These are phyloP conservation scores for Nomada fucata DNA, from an alignment of 2,888 invertebrate genomes.

Conservation along the genomic window DNA sequence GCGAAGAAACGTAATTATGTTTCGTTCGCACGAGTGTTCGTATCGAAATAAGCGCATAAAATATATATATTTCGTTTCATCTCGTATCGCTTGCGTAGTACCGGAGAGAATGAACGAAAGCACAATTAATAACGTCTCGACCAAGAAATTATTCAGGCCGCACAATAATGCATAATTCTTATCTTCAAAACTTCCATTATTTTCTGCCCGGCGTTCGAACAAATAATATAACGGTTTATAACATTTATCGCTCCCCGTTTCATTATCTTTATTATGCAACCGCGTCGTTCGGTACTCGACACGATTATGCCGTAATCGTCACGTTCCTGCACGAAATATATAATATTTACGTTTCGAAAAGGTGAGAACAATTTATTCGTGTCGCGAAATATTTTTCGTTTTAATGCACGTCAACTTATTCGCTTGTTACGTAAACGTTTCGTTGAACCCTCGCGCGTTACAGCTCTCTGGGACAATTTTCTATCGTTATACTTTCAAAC, in stretches of 20 bases:
- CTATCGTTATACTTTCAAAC: not conserved
- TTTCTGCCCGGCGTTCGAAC: not conserved
- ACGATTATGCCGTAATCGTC: not conserved
- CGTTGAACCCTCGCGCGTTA: not conserved
- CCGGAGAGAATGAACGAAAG: too few relatives aligned
- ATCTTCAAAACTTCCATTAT: conserved; percentile 10
- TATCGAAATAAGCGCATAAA: too few relatives aligned
- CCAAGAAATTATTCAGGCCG: conserved; percentile 12
- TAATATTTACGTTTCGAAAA: not conserved
- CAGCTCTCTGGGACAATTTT: not conserved
- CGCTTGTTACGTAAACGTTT: not conserved
- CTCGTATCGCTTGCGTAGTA: too few relatives aligned
- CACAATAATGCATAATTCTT: not conserved
- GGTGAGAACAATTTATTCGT: not conserved
- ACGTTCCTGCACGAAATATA: not conserved
- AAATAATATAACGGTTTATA: not conserved
- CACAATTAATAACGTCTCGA: too few relatives aligned
- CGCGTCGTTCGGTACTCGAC: not conserved
- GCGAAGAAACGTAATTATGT: too few relatives aligned
- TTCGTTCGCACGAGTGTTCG: too few relatives aligned
- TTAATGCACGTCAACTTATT: not conserved
- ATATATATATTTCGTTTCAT: too few relatives aligned
- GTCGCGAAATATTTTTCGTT: too few relatives aligned
- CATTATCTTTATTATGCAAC: conserved; percentile 27
- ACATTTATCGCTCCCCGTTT: not conserved